Evolutionary conservation across 2,113 vertebrate species (phyloP), one percentile per base, ranked within the genome.

Genomic region (Trachemys scripta): DNA sequence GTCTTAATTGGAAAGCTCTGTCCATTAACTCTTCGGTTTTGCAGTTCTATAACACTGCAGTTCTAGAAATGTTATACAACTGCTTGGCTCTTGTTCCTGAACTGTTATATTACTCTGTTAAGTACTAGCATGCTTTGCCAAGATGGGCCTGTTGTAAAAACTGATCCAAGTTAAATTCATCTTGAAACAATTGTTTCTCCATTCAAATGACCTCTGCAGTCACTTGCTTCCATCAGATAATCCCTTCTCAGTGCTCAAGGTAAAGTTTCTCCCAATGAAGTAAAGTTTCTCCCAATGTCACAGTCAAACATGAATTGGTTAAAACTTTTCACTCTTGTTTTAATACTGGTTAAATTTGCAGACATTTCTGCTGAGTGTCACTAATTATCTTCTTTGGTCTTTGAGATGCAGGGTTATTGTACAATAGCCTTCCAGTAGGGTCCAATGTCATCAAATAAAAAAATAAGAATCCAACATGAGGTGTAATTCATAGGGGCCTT

Each of bases 371-470:
- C 82, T 76, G 9, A 5, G 0, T 86, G 90, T 91, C 89, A 91
- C 87, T 94, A 89, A 89, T 91, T 56, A 81, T 90, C 56, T 91
- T 31, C 47, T 78, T 78, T 91, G 29, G 56, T 57, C 85, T 94
- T 88, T 88, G 54, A 93, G 90, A 95, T 10, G 45, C 69, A 87
- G 83, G 78, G 84, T 94, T 79, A 65, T 57, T 65, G 72, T 88
- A 81, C 89, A 88, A 1, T 50, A 50, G 35, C 90, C 56, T 80
- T 95, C 42, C 83, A 93, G 87, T 88, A 90, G 80, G 62, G 17
- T 92, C 95, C 81, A 54, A 82, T 91, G 78, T 76, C 87, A 89
- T 82, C 82, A 95, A 65, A 93, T 92, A 45, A 80, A 92, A 90
- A 86, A 95, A 84, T n/a, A 86, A 1, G 51, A 93, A 89, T 95